Evolutionary conservation across 37 sponge, comb jelly and placozoan species (phyloP).

Genomic region (Hexactinellida sp.): DNA sequence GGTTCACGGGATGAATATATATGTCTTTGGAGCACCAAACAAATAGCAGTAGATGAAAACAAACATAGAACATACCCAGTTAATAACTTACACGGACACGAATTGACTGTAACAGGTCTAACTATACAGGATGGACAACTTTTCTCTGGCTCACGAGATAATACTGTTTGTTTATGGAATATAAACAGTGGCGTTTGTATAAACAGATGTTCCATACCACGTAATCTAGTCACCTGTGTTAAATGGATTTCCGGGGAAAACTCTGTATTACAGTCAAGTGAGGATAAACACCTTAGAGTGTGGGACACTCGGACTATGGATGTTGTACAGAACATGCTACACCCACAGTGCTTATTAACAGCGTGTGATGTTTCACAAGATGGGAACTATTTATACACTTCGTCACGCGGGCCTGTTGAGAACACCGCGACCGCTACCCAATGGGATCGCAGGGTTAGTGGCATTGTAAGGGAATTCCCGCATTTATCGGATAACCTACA

Average conservation of each 20-base stretch:
- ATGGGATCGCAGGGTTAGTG: neutral
- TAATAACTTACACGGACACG: neutral
- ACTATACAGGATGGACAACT: slow-evolving; percentile 23
- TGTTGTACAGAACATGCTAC: slow-evolving; percentile 29
- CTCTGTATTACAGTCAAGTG: slow-evolving; percentile 45
- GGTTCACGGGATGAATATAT: neutral
- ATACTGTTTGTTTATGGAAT: slow-evolving; percentile 50
- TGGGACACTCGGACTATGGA: slow-evolving; percentile 40
- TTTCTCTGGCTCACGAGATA: slow-evolving; percentile 51
- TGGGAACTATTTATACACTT: neutral
- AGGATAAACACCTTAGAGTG: slow-evolving; percentile 44
- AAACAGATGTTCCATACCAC: slow-evolving; percentile 21
- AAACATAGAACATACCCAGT: neutral
- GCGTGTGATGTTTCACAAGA: neutral
- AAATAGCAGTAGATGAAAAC: neutral
- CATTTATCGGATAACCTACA: neutral
- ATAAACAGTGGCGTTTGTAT: slow-evolving; percentile 18
- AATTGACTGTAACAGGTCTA: neutral
- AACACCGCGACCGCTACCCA: neutral
- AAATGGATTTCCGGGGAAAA: slow-evolving; percentile 39
- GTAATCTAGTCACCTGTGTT: slow-evolving; percentile 44
- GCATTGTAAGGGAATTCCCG: neutral
- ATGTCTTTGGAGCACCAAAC: neutral
- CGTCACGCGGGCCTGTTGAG: neutral
- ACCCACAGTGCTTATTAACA: neutral